These are phyloP conservation scores for Dinomys branickii DNA, from an alignment of 2,113 vertebrate genomes.

Conservation along the genomic window DNA sequence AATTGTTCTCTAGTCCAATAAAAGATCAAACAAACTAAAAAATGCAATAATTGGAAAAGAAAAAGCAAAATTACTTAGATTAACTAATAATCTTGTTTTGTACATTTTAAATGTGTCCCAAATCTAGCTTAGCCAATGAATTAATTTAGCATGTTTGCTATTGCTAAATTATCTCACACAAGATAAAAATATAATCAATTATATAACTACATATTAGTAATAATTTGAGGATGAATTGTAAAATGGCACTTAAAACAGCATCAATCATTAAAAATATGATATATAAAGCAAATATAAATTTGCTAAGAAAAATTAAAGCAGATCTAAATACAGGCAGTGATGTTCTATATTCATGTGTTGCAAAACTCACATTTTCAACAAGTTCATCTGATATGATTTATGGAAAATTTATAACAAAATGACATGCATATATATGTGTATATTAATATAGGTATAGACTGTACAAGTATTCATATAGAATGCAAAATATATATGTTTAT, in stretches of 20 bases:
- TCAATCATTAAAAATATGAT: neutral
- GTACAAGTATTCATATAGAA: neutral
- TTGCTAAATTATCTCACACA: neutral
- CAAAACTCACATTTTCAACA: neutral
- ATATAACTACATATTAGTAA: neutral
- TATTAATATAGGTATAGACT: neutral
- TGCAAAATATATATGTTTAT: neutral
- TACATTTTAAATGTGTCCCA: neutral
- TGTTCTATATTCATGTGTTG: neutral
- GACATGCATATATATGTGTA: neutral
- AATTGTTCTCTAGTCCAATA: neutral
- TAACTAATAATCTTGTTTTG: neutral
- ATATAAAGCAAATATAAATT: neutral
- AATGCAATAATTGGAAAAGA: neutral
- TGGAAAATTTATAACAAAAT: constrained; percentile 4
- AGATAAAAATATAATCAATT: neutral
- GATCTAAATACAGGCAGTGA: neutral
- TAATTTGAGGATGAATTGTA: neutral
- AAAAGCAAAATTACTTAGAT: constrained; percentile 2
- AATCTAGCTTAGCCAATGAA: neutral
- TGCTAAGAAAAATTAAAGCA: constrained; percentile 13
- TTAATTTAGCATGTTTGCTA: neutral
- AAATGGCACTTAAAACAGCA: neutral
- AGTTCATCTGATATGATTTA: neutral
- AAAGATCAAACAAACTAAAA: neutral